A percentile compares a stretch with the other conserved stretches of the same genome.
phyloP scores from a whole-genome alignment of 2,888 invertebrate species.

The Actias luna region DNA sequence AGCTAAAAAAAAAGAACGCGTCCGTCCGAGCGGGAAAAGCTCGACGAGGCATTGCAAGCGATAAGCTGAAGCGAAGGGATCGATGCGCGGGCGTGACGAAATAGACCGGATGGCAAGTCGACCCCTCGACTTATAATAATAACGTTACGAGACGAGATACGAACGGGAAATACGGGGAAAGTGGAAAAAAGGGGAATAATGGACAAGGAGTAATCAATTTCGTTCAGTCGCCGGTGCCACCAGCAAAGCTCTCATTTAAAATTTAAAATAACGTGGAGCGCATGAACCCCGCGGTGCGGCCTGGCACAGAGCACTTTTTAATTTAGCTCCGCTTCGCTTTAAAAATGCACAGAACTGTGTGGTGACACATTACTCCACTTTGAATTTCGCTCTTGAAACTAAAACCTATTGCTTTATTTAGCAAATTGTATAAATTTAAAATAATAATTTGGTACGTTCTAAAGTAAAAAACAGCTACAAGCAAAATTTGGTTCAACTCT shows the following conservation, averaged over 20 bases:
- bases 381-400: slow-evolving; percentile 61
- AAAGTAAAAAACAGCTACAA: background rate
- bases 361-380: slow-evolving; percentile 79
- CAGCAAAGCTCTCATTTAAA: slow-evolving; percentile 78
- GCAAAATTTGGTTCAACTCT: background rate
- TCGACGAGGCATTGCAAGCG: slow-evolving; percentile 40
- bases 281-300: slow-evolving; percentile 64
- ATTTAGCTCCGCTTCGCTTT: slow-evolving; percentile 73
- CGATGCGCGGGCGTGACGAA: slow-evolving; percentile 24
- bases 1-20: slow-evolving; percentile 74
- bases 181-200: slow-evolving; percentile 79
- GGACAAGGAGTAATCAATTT: slow-evolving; percentile 81
- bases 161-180: slow-evolving; percentile 67
- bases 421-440: slow-evolving; percentile 13
- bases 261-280: slow-evolving; percentile 76
- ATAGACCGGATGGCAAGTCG: slow-evolving; percentile 25
- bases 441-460: background rate
- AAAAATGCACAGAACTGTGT: slow-evolving; percentile 76
- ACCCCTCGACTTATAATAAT: slow-evolving; percentile 63
- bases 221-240: slow-evolving; percentile 73
- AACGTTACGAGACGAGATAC: slow-evolving; percentile 73
- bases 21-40: slow-evolving; percentile 73
- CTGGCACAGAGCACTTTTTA: slow-evolving; percentile 76
- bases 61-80: slow-evolving; percentile 37
- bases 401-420: slow-evolving; percentile 50